These are phyloP conservation scores for Sphyrna mokarran DNA, from an alignment of 2,113 vertebrate genomes.

Conservation along the genomic window DNA sequence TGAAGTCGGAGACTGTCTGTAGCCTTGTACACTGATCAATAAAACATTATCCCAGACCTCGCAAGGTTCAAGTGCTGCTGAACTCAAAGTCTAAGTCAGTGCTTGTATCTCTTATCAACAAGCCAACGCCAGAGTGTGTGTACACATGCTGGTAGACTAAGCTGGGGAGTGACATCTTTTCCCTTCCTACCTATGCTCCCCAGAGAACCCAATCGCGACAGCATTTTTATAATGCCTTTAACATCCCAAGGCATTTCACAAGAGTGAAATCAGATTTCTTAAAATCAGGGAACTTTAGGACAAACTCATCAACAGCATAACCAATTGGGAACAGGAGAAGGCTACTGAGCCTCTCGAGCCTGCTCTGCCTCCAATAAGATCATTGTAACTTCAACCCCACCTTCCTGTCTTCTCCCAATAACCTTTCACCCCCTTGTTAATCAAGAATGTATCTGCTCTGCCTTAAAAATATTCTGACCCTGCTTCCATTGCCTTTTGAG, in stretches of 20 bases:
- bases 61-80: constrained; percentile 19
- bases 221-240: not conserved
- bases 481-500: too few relatives aligned
- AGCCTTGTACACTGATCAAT: constrained; percentile 22
- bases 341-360: too few relatives aligned
- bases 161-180: not conserved
- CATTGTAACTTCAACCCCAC: too few relatives aligned
- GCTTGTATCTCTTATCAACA: not conserved
- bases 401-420: too few relatives aligned
- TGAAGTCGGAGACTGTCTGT: constrained; percentile 21
- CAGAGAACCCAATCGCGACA: not conserved
- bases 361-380: too few relatives aligned
- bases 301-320: not conserved
- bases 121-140: not conserved
- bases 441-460: too few relatives aligned
- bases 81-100: not conserved
- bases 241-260: not conserved
- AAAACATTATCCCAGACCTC: constrained; percentile 2
- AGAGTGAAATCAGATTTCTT: not conserved
- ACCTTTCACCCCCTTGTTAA: too few relatives aligned
- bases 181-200: not conserved
- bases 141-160: not conserved
- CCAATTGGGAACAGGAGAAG: too few relatives aligned
- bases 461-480: too few relatives aligned
- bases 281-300: not conserved